Evolutionary conservation across 1,140 invertebrate species (phyloP).

Genomic region (Pseudomyrmex pallidus): DNA sequence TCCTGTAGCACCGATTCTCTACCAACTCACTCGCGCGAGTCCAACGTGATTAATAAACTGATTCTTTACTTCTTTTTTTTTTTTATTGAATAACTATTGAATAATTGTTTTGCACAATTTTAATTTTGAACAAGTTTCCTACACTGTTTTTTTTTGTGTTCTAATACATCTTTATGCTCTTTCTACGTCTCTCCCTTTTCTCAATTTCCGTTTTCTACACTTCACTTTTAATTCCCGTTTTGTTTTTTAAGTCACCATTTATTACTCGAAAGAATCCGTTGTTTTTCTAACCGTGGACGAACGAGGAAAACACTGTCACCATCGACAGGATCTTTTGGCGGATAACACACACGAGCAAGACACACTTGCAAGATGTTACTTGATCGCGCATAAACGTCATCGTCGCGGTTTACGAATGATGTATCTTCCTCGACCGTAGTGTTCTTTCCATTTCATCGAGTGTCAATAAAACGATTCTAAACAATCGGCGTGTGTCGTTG

Average conservation of each 20-base stretch:
- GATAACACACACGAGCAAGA: background rate
- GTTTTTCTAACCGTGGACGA: conserved; percentile 11
- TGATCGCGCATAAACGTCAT: background rate
- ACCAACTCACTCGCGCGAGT: background rate
- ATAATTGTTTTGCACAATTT: too few species aligned
- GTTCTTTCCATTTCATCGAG: background rate
- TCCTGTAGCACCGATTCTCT: too few species aligned
- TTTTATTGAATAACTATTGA: background rate
- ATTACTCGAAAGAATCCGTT: conserved; percentile 27
- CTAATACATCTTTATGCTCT: background rate
- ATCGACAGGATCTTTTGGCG: background rate
- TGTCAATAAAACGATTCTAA: conserved; percentile 24
- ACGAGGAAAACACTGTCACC: background rate
- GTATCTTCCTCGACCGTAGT: background rate
- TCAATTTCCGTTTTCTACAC: conserved; percentile 1
- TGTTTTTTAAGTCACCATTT: conserved; percentile 65
- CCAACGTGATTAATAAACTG: background rate
- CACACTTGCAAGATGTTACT: background rate
- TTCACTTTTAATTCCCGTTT: conserved; percentile 3
- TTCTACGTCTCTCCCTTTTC: background rate
- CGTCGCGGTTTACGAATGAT: background rate
- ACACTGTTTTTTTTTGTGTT: background rate
- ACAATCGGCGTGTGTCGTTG: background rate
- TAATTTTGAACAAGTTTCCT: too few species aligned
- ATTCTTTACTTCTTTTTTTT: background rate